Evolutionary conservation across 2,113 vertebrate genomes (phyloP).

Genomic region (Chloropsis cyanopogon): DNA sequence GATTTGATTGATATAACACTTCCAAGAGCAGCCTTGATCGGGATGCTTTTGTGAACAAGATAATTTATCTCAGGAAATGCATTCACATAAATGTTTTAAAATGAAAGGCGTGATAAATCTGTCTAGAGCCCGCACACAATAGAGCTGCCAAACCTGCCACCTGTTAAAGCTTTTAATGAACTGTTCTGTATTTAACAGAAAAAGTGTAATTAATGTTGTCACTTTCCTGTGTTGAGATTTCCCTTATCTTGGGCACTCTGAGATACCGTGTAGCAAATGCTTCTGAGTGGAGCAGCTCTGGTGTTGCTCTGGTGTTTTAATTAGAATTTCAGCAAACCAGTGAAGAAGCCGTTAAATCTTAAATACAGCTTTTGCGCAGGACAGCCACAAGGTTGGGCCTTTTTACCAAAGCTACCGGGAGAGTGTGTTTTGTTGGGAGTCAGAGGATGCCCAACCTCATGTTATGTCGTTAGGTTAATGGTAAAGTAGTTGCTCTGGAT

Average conservation of each 20-base stretch:
- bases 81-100: slow-evolving; percentile 69
- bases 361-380: background rate
- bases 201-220: slow-evolving; percentile 30
- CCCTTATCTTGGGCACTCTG: background rate
- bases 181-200: slow-evolving; percentile 28
- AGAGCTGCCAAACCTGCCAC: slow-evolving; percentile 68
- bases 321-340: background rate
- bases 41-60: slow-evolving; percentile 54
- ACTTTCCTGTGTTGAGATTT: slow-evolving; percentile 13
- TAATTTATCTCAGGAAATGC: slow-evolving; percentile 60
- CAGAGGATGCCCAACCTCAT: background rate
- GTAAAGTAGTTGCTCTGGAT: background rate
- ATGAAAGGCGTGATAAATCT: slow-evolving; percentile 69
- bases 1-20: slow-evolving; percentile 56
- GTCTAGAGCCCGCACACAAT: background rate
- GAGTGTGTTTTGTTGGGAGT: fast-evolving
- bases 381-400: background rate
- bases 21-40: slow-evolving; percentile 50
- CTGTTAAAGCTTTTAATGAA: slow-evolving; percentile 70
- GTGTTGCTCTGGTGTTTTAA: slow-evolving; percentile 2
- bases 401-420: background rate
- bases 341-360: background rate
- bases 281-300: background rate
- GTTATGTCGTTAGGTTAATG: background rate
- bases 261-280: background rate